Conservation (phyloP, 2,797 vertebrate genomes). For the Eurystomus glaucurus region DNA sequence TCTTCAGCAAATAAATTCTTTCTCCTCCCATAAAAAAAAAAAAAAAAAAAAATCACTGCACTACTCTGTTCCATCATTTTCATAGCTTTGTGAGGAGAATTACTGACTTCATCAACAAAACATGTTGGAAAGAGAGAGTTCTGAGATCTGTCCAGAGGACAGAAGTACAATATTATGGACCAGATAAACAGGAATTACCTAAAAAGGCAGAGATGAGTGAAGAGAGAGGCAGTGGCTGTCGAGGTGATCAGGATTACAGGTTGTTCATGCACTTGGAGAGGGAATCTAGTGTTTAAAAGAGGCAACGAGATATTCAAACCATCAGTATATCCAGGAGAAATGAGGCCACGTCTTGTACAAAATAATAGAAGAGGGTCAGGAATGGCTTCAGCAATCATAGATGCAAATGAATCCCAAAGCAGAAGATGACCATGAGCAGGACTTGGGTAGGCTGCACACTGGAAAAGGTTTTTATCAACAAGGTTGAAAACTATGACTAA, state of each 20-base stretch:
- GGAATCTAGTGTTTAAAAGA: neutral
- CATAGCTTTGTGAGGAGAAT: neutral
- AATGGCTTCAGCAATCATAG: neutral
- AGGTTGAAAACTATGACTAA: neutral
- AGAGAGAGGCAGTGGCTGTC: neutral
- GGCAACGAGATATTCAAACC: neutral
- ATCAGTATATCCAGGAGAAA: neutral
- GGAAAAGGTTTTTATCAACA: neutral
- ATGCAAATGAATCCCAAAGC: neutral
- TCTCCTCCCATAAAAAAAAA: neutral
- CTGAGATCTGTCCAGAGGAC: neutral
- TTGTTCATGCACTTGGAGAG: neutral
- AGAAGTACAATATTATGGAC: neutral
- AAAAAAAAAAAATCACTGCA: neutral
- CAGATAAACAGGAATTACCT: neutral
- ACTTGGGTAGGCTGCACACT: accelerated
- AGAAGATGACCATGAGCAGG: neutral
- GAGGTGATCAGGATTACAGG: neutral
- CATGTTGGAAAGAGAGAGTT: neutral
- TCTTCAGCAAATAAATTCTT: constrained; percentile 48
- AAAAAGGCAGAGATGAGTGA: neutral
- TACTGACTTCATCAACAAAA: neutral
- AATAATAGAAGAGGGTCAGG: neutral
- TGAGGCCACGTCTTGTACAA: neutral
- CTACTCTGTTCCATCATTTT: neutral